phyloP scores from a whole-genome alignment of 2,797 vertebrate species.

The Stomatorhinus walkeri region DNA sequence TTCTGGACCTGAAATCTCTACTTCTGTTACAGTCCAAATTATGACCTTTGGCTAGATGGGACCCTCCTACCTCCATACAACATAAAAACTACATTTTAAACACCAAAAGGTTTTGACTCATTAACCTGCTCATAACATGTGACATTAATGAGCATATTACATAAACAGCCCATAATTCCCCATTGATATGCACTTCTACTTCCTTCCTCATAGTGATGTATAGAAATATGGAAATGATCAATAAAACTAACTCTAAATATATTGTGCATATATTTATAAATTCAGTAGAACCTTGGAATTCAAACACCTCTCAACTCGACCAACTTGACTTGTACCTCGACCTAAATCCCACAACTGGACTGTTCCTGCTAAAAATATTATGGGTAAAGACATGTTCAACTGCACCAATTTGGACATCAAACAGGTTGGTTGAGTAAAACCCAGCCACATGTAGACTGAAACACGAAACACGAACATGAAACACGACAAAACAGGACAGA shows the following conservation, averaged over 20 bases:
- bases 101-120: background rate
- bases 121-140: background rate
- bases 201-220: background rate
- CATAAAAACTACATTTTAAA: background rate
- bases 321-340: background rate
- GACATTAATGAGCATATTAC: background rate
- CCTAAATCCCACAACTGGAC: background rate
- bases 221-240: background rate
- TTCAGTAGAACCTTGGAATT: background rate
- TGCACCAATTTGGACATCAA: background rate
- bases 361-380: background rate
- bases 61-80: background rate
- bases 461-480: background rate
- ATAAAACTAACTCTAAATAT: background rate
- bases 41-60: background rate
- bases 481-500: background rate
- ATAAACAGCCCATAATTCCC: background rate
- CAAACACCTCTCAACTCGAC: background rate
- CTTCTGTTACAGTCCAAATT: background rate
- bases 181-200: background rate
- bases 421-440: background rate
- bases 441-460: background rate
- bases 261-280: background rate
- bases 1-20: background rate
- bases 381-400: background rate